Conservation (phyloP, 2,888 invertebrate species). For the Campoletis raptor region DNA sequence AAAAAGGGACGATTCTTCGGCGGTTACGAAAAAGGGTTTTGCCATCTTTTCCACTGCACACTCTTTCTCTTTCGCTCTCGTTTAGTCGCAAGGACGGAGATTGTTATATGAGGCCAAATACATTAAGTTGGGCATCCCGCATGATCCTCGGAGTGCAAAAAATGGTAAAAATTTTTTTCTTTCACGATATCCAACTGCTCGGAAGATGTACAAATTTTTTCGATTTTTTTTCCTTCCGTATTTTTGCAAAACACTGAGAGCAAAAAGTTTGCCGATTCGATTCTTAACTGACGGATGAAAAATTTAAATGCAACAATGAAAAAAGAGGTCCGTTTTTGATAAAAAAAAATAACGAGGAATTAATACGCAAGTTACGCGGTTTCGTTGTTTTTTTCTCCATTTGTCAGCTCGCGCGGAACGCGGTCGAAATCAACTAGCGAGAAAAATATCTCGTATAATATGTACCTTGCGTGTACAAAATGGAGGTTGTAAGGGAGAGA, state of each 20-base stretch:
- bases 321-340: background rate
- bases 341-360: constrained; percentile 1
- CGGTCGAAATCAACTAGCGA: constrained; percentile 32
- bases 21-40: constrained; percentile 42
- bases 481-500: background rate
- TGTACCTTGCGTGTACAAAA: constrained; percentile 20
- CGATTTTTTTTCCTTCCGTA: background rate
- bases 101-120: background rate
- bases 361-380: background rate
- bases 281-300: background rate
- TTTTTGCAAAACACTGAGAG: background rate
- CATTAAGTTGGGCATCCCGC: background rate
- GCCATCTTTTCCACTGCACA: constrained; percentile 23
- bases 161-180: background rate
- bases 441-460: constrained; percentile 30
- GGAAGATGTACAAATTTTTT: background rate
- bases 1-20: constrained; percentile 28
- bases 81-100: constrained; percentile 4
- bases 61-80: constrained; percentile 10
- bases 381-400: background rate
- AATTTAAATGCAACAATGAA: background rate
- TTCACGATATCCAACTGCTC: background rate
- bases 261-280: background rate
- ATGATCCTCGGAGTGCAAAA: background rate
- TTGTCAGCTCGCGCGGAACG: background rate